These are phyloP conservation scores for Peromyscus leucopus DNA, from an alignment of 2,113 vertebrate species.

Conservation along the genomic window DNA sequence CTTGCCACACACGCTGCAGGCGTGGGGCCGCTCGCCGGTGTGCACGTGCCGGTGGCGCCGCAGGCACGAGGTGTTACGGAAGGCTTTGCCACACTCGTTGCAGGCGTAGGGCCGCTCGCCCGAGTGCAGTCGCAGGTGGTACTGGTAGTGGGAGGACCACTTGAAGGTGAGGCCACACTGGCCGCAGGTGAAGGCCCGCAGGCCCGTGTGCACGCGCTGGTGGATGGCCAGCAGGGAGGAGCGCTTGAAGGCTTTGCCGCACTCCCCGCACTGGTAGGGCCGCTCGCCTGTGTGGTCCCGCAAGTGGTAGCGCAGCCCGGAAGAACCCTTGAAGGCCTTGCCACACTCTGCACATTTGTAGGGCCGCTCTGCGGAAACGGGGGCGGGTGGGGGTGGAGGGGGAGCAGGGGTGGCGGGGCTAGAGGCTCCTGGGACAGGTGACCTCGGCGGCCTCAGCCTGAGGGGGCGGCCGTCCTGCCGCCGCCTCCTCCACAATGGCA, in stretches of 20 bases:
- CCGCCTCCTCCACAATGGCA: slow-evolving; percentile 87
- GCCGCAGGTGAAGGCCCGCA: slow-evolving; percentile 94
- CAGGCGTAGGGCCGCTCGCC: slow-evolving; percentile 94
- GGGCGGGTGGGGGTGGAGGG: background rate
- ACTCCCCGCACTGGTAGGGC: slow-evolving; percentile 94
- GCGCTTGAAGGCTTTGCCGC: slow-evolving; percentile 96
- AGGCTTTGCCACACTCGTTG: slow-evolving; percentile 94
- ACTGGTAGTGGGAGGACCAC: slow-evolving; percentile 97
- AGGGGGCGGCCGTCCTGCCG: slow-evolving; percentile 91
- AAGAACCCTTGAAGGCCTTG: slow-evolving; percentile 95
- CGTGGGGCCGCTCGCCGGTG: slow-evolving; percentile 93
- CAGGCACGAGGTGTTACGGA: slow-evolving; percentile 95
- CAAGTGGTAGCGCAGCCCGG: slow-evolving; percentile 94
- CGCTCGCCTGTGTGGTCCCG: slow-evolving; percentile 95
- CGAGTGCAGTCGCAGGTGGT: slow-evolving; percentile 94
- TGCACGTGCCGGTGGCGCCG: slow-evolving; percentile 95
- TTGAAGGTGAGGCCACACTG: slow-evolving; percentile 96
- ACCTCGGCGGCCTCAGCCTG: slow-evolving; percentile 88
- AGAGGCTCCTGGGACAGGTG: slow-evolving; percentile 80
- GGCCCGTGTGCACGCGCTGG: slow-evolving; percentile 94
- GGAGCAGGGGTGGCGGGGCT: background rate
- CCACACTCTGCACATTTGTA: slow-evolving; percentile 94
- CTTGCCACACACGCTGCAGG: slow-evolving; percentile 93
- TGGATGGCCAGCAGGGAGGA: slow-evolving; percentile 94
- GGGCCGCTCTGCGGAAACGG: slow-evolving; percentile 87